Conservation (phyloP, 1,140 invertebrate genomes). For the Ephestia elutella region DNA sequence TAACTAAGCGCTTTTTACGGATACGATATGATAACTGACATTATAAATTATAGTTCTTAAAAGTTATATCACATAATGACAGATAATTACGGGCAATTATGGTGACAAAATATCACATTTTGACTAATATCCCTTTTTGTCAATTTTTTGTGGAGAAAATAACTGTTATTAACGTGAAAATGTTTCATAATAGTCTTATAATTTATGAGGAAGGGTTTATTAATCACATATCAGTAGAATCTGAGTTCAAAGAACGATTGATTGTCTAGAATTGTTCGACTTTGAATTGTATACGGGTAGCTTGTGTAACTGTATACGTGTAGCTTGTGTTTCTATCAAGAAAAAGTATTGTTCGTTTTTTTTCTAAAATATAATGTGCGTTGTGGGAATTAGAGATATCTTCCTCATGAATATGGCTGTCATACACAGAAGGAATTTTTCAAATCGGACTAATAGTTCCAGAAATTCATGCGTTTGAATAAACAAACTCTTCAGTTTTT, state of each 20-base stretch:
- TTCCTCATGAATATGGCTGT: too few species aligned
- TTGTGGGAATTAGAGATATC: too few species aligned
- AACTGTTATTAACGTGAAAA: not conserved
- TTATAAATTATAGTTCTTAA: not conserved
- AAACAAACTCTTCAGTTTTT: too few species aligned
- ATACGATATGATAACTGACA: too few species aligned
- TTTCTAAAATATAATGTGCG: too few species aligned
- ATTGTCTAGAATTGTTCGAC: too few species aligned
- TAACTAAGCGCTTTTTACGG: too few species aligned
- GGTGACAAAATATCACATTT: not conserved
- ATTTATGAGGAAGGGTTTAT: not conserved
- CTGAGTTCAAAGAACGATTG: not conserved
- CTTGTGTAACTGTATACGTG: not conserved
- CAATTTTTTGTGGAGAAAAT: not conserved
- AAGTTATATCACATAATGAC: not conserved
- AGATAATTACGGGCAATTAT: not conserved
- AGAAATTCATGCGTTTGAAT: too few species aligned
- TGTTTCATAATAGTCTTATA: not conserved
- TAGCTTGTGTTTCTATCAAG: not conserved
- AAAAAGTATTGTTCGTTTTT: too few species aligned
- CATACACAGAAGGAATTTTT: too few species aligned
- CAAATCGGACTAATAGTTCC: too few species aligned
- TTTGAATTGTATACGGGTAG: too few species aligned
- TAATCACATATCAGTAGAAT: not conserved
- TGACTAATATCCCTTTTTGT: not conserved